Evolutionary conservation across 2,113 vertebrate species (phyloP).

Genomic region (Rhinolophus sinicus): DNA sequence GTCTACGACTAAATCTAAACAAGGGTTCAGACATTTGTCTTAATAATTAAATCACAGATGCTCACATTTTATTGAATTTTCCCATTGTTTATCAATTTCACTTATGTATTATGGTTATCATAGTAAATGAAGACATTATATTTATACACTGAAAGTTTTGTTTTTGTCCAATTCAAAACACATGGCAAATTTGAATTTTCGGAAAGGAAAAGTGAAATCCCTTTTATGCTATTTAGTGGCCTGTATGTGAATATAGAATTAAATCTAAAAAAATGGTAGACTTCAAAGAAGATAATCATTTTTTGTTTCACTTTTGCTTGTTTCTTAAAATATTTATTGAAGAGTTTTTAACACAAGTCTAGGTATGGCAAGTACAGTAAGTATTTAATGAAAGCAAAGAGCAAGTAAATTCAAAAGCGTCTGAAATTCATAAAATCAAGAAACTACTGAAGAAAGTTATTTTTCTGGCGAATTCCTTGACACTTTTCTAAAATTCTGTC

Average conservation of each 20-base stretch:
- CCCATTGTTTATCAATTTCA: not conserved
- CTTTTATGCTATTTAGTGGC: not conserved
- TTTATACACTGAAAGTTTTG: not conserved
- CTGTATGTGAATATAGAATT: not conserved
- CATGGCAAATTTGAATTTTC: constrained; percentile 14
- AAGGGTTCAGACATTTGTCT: not conserved
- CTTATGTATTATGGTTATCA: not conserved
- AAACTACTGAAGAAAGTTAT: not conserved
- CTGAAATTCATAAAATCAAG: constrained; percentile 24
- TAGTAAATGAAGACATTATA: not conserved
- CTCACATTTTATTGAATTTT: not conserved
- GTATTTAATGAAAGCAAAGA: constrained; percentile 6
- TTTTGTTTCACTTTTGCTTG: constrained; percentile 5
- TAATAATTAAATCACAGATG: not conserved
- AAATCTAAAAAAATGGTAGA: not conserved
- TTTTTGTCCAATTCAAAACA: not conserved
- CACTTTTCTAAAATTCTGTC: not conserved
- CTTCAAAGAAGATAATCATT: not conserved
- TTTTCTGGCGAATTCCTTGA: constrained; percentile 6
- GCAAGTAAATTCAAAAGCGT: not conserved
- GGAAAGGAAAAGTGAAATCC: not conserved
- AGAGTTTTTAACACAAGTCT: constrained; percentile 45
- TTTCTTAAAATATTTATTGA: not conserved
- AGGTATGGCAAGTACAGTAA: not conserved
- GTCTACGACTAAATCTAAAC: not conserved